Percentiles rank a stretch among this genome's conserved stretches.
These are phyloP conservation scores for Berghia stephanieae DNA, from an alignment of 1,140 invertebrate genomes.

Conservation along the genomic window DNA sequence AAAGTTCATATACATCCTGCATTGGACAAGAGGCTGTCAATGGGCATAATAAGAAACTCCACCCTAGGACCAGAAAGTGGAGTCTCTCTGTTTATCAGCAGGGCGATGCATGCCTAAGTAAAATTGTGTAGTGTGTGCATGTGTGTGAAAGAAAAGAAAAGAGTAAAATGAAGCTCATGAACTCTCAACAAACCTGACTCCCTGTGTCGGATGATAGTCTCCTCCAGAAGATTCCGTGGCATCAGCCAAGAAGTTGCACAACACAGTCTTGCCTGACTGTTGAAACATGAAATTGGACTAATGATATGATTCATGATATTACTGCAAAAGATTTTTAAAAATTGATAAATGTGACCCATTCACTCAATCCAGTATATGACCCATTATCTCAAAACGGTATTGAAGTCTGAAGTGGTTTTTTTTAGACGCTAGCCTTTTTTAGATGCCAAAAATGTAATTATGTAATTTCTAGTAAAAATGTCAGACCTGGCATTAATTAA, in stretches of 20 bases:
- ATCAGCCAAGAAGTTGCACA: conserved; percentile 76
- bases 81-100: no score
- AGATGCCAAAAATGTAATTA: neutral
- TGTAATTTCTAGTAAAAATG: no score
- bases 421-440: neutral
- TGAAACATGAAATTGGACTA: conserved; percentile 41
- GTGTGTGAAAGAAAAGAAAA: no score
- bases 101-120: no score
- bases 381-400: no score
- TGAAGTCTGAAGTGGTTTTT: neutral
- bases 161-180: no score
- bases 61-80: no score
- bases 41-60: no score
- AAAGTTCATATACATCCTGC: no score
- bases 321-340: neutral
- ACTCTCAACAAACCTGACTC: conserved; percentile 65
- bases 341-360: neutral
- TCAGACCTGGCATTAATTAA: no score
- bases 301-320: neutral
- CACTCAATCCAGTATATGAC: neutral
- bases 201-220: conserved; percentile 76
- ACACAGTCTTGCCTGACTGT: conserved; percentile 75
- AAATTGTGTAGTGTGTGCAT: no score
- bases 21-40: no score
- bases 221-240: conserved; percentile 72